Evolutionary conservation across 2,888 invertebrate genomes (phyloP).

Genomic region (Monochamus alternatus): DNA sequence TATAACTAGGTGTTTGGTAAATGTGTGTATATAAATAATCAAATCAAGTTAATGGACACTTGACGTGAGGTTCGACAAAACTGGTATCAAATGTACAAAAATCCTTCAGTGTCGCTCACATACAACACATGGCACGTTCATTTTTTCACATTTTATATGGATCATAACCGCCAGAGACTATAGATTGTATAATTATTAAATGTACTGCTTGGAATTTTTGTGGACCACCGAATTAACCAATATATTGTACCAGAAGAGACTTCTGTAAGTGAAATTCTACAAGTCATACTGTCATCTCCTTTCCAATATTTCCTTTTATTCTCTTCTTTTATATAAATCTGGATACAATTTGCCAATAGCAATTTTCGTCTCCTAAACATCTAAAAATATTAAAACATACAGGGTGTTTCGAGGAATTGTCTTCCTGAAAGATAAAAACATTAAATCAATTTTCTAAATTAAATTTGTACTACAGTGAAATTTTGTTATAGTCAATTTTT

Average conservation of each 20-base stretch:
- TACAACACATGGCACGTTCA: neutral
- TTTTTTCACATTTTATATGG: constrained; percentile 4
- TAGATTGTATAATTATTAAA: constrained; percentile 46
- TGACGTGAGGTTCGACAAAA: constrained; percentile 49
- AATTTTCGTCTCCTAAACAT: neutral
- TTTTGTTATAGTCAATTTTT: too few relatives aligned
- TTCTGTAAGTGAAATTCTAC: constrained; percentile 33
- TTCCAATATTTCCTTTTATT: constrained; percentile 11
- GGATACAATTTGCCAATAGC: constrained; percentile 22
- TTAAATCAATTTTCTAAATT: neutral
- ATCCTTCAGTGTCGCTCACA: constrained; percentile 16
- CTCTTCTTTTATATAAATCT: neutral
- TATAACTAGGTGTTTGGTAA: constrained; percentile 52
- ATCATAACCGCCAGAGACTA: constrained; percentile 20
- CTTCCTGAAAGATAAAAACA: too few relatives aligned
- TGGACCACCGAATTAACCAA: constrained; percentile 62
- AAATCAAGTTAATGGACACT: constrained; percentile 49
- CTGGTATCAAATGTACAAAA: constrained; percentile 46
- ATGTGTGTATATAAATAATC: constrained; percentile 55
- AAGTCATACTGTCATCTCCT: constrained; percentile 10
- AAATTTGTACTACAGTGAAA: neutral
- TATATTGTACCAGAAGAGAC: constrained; percentile 47
- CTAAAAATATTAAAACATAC: neutral
- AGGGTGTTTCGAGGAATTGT: too few relatives aligned
- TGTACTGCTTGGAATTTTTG: constrained; percentile 65